phyloP scores from a whole-genome alignment of 2,797 vertebrate genomes.

The Epinephelus coioides region DNA sequence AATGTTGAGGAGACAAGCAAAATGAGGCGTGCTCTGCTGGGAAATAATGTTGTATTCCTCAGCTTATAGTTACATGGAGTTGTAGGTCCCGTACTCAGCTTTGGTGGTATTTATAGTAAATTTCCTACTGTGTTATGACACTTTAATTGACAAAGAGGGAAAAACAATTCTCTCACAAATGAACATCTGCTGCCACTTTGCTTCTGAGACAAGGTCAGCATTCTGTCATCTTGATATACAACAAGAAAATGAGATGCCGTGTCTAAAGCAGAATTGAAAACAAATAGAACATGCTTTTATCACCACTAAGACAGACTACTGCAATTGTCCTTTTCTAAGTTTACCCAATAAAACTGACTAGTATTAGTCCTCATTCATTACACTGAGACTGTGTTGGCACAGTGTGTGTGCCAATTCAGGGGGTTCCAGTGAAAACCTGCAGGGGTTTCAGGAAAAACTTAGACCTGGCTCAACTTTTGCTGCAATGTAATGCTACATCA shows the following conservation, averaged over 20 bases:
- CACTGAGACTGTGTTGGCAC: not conserved
- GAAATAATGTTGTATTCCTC: slow-evolving; percentile 18
- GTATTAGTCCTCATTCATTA: not conserved
- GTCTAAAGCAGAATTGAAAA: not conserved
- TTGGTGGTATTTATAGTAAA: not conserved
- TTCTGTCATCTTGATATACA: not conserved
- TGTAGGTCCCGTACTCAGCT: not conserved
- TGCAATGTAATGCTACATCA: not conserved
- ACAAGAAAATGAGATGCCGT: not conserved
- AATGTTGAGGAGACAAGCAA: slow-evolving; percentile 22
- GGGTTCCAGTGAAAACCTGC: not conserved
- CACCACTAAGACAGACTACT: not conserved
- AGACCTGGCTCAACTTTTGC: not conserved
- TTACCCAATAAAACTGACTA: not conserved
- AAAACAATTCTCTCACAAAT: not conserved
- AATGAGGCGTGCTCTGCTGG: slow-evolving; percentile 6
- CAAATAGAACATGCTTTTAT: not conserved
- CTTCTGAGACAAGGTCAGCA: not conserved
- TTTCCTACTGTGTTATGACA: not conserved
- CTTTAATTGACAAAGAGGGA: not conserved
- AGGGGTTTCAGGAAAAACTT: not conserved
- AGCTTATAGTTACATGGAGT: not conserved
- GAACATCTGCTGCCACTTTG: not conserved
- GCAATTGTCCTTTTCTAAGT: not conserved
- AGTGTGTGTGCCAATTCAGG: not conserved